Evolutionary conservation across 30 jellyfish, hydroid and myxozoan genomes (phyloP).

Genomic region (Phacellophora camtschatica): DNA sequence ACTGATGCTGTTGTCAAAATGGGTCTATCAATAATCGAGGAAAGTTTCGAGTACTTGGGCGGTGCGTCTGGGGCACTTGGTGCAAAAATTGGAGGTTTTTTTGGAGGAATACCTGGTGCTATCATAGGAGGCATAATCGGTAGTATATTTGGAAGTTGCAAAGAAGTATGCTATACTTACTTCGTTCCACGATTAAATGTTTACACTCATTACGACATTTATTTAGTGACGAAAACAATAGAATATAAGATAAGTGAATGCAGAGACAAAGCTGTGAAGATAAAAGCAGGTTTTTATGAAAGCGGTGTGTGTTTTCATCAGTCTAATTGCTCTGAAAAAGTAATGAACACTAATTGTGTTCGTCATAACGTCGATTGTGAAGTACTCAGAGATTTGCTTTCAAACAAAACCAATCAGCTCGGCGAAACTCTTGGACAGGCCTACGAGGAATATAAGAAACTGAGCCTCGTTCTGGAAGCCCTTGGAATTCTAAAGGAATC

Average conservation of each 20-base stretch:
- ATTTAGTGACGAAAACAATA: background rate
- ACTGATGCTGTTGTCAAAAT: background rate
- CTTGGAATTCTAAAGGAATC: background rate
- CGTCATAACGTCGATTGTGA: constrained; percentile 22
- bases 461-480: constrained; percentile 20
- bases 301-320: constrained; percentile 43
- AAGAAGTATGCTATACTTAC: constrained; percentile 10
- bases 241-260: constrained; percentile 28
- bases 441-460: constrained; percentile 2
- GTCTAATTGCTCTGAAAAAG: constrained; percentile 37
- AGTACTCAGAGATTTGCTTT: background rate
- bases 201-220: constrained; percentile 9
- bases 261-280: constrained; percentile 1
- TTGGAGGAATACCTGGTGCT: constrained; percentile 60
- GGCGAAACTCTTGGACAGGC: background rate
- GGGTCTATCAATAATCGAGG: background rate
- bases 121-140: constrained; percentile 67
- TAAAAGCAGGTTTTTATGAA: constrained; percentile 20
- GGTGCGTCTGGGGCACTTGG: constrained; percentile 53
- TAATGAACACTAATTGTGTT: constrained; percentile 35
- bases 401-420: background rate
- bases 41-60: constrained; percentile 36
- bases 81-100: constrained; percentile 49
- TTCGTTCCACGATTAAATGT: constrained; percentile 8
- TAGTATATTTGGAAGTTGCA: constrained; percentile 61